Percentiles rank a stretch among this genome's conserved stretches.
These are phyloP conservation scores for Epizoanthus scotinus DNA, from an alignment of 92 coral and sea anemone species.

Conservation along the genomic window DNA sequence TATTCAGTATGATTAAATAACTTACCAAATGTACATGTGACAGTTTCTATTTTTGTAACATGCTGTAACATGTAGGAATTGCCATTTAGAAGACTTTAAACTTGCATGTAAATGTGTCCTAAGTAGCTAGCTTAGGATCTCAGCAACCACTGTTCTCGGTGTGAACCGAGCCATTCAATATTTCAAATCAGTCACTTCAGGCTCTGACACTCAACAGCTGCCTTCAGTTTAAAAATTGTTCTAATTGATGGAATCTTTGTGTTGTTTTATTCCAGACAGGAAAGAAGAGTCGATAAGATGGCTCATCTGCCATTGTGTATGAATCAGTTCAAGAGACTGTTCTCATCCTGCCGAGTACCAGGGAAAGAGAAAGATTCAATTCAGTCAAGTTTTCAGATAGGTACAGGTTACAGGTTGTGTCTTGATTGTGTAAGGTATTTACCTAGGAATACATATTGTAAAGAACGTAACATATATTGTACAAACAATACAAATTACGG, in stretches of 20 bases:
- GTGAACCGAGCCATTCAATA: neutral
- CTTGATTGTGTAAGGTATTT: neutral
- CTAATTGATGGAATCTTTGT: neutral
- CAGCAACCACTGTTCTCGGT: too few species aligned
- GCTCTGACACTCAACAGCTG: neutral
- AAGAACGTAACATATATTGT: too few species aligned
- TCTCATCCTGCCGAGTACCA: conserved; percentile 85
- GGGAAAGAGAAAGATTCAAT: conserved; percentile 73
- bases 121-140: too few species aligned
- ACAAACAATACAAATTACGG: too few species aligned
- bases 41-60: too few species aligned
- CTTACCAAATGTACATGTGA: too few species aligned
- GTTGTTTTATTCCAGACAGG: conserved; percentile 55
- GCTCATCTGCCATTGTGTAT: conserved; percentile 78
- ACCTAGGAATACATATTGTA: too few species aligned
- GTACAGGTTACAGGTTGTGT: conserved; percentile 46
- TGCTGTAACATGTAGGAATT: too few species aligned
- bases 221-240: neutral
- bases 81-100: too few species aligned
- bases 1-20: too few species aligned
- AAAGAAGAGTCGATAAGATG: conserved; percentile 64
- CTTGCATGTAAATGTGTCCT: too few species aligned
- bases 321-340: conserved; percentile 77
- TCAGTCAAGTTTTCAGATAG: conserved; percentile 66
- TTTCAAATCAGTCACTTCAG: neutral